phyloP scores from a whole-genome alignment of 2,888 invertebrate genomes.

The Sepiola atlantica region DNA sequence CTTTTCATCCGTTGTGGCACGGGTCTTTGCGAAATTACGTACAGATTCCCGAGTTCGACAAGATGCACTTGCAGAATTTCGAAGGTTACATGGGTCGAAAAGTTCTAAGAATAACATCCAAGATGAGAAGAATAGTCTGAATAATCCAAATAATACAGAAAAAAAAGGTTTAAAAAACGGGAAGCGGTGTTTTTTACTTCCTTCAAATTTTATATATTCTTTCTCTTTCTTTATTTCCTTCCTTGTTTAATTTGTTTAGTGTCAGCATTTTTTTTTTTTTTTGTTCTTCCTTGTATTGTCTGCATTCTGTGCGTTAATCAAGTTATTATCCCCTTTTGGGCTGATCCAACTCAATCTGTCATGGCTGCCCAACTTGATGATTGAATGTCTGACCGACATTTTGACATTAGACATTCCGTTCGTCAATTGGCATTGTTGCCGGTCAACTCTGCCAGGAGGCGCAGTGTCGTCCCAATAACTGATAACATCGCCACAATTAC shows the following conservation, averaged over 20 bases:
- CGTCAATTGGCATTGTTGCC: slow-evolving; percentile 32
- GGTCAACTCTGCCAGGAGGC: neutral
- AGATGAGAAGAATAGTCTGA: too few species aligned
- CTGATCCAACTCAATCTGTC: slow-evolving; percentile 22
- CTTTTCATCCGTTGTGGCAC: too few species aligned
- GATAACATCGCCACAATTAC: slow-evolving; percentile 10
- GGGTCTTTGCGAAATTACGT: too few species aligned
- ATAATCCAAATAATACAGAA: too few species aligned
- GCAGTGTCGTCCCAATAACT: neutral
- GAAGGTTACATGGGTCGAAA: too few species aligned
- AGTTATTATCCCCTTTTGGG: slow-evolving; percentile 11
- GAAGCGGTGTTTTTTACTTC: neutral
- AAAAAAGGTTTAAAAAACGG: neutral
- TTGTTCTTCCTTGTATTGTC: neutral
- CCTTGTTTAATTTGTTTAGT: neutral
- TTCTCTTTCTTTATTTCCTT: neutral
- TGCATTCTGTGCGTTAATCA: slow-evolving; percentile 20
- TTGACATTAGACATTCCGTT: slow-evolving; percentile 32
- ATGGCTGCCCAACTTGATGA: slow-evolving; percentile 32
- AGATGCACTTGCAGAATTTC: too few species aligned
- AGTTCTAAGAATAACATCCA: too few species aligned
- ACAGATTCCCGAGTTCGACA: too few species aligned
- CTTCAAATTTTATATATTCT: neutral
- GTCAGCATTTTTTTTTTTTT: neutral
- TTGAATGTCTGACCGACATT: slow-evolving; percentile 32